A percentile compares a stretch with the other conserved stretches of the same genome.
These are phyloP conservation scores for Sesamia nonagrioides DNA, from an alignment of 1,140 invertebrate species.

Conservation along the genomic window DNA sequence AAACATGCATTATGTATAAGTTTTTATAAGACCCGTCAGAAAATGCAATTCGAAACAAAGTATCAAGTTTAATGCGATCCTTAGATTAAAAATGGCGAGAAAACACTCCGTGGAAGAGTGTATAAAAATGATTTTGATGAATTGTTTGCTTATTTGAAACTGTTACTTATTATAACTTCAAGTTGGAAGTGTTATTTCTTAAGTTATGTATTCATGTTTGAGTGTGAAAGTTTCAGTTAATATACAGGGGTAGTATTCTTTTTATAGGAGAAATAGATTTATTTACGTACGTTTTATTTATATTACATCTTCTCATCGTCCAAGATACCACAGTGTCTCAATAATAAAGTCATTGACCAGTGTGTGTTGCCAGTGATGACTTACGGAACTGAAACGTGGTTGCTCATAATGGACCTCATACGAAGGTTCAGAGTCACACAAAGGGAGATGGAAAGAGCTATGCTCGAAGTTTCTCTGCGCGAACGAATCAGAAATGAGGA, in stretches of 20 bases:
- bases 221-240: not conserved
- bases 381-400: too few relatives aligned
- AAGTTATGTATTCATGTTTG: not conserved
- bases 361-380: too few relatives aligned
- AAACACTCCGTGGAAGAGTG: conserved; percentile 63
- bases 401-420: too few relatives aligned
- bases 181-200: not conserved
- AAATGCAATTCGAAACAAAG: conserved; percentile 86
- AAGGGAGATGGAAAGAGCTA: too few relatives aligned
- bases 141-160: conserved; percentile 16
- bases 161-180: conserved; percentile 11
- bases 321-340: too few relatives aligned
- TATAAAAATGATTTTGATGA: conserved; percentile 59
- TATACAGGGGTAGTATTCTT: not conserved
- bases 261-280: too few relatives aligned
- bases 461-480: too few relatives aligned
- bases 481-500: too few relatives aligned
- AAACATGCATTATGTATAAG: conserved; percentile 85
- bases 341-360: too few relatives aligned
- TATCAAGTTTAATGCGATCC: conserved; percentile 85
- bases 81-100: conserved; percentile 79
- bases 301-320: too few relatives aligned
- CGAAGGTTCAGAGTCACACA: too few relatives aligned
- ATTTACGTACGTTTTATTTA: too few relatives aligned
- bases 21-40: conserved; percentile 80